Evolutionary conservation across 1,140 invertebrate genomes (phyloP).

Genomic region (Drosophila nigrodunni): DNA sequence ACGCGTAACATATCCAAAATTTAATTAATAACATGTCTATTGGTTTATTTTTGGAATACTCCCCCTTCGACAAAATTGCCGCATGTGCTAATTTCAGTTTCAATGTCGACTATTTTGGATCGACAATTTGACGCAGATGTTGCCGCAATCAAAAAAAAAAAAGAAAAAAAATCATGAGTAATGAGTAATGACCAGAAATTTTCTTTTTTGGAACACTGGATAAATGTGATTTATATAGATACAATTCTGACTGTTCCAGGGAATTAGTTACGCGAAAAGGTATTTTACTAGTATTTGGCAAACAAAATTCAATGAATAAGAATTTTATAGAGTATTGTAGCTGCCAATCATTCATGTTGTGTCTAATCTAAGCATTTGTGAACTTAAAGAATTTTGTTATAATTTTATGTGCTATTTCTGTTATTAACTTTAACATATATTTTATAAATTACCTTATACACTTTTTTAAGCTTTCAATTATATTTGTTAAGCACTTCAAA

Average conservation of each 20-base stretch:
- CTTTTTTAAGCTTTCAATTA: too few relatives aligned
- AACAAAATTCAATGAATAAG: too few relatives aligned
- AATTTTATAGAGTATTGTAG: too few relatives aligned
- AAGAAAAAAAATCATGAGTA: neutral
- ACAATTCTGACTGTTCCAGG: neutral
- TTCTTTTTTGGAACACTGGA: constrained; percentile 24
- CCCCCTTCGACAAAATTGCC: constrained; percentile 13
- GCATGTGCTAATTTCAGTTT: constrained; percentile 56
- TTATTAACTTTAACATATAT: too few relatives aligned
- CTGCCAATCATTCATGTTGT: too few relatives aligned
- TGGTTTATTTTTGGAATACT: constrained; percentile 58
- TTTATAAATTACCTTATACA: too few relatives aligned
- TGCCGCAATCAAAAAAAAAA: constrained; percentile 14
- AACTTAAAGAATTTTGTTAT: too few relatives aligned
- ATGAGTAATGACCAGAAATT: constrained; percentile 30
- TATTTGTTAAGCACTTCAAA: neutral
- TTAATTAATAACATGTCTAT: constrained; percentile 70
- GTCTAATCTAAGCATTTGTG: too few relatives aligned
- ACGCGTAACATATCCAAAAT: constrained; percentile 70
- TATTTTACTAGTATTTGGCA: too few relatives aligned
- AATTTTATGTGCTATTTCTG: too few relatives aligned
- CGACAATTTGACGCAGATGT: constrained; percentile 39
- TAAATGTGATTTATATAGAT: constrained; percentile 1
- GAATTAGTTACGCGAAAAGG: neutral
- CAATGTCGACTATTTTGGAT: constrained; percentile 75